Evolutionary conservation across 1,140 invertebrate genomes (phyloP).

Genomic region (Pseudobourletiella spinata): DNA sequence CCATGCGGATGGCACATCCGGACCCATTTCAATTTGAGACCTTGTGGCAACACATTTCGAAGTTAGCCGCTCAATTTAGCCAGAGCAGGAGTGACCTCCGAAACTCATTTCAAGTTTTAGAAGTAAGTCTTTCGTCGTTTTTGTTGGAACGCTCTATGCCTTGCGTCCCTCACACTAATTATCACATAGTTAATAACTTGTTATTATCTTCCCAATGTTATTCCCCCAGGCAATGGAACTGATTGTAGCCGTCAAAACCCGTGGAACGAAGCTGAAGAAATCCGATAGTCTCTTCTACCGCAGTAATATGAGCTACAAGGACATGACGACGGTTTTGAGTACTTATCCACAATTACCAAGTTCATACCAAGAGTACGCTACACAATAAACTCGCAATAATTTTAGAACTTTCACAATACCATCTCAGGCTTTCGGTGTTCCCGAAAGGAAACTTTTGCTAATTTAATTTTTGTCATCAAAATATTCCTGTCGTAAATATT

Average conservation of each 20-base stretch:
- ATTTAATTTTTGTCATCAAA: no score
- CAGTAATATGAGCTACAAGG: slow-evolving; percentile 13
- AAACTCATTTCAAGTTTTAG: not conserved
- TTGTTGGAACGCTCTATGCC: not conserved
- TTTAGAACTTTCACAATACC: no score
- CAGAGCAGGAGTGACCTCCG: not conserved
- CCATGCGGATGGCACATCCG: not conserved
- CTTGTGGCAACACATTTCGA: not conserved
- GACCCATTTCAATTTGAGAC: slow-evolving; percentile 8
- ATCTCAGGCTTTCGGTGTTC: no score
- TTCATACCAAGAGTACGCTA: slow-evolving; percentile 11
- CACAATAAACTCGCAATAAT: no score
- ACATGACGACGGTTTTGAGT: slow-evolving; percentile 16
- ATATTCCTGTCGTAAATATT: no score
- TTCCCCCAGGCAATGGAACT: slow-evolving; percentile 7
- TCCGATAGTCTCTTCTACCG: slow-evolving; percentile 3
- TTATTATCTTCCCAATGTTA: no score
- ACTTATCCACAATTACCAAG: slow-evolving; percentile 18
- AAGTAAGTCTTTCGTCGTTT: not conserved
- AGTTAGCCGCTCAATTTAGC: not conserved
- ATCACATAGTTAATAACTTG: not conserved
- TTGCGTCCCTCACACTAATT: not conserved
- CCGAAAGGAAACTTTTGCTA: no score
- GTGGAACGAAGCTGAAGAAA: not conserved
- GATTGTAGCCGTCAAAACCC: slow-evolving; percentile 3